Evolutionary conservation across 2,888 invertebrate genomes (phyloP).

Genomic region (Clitarchus hookeri): DNA sequence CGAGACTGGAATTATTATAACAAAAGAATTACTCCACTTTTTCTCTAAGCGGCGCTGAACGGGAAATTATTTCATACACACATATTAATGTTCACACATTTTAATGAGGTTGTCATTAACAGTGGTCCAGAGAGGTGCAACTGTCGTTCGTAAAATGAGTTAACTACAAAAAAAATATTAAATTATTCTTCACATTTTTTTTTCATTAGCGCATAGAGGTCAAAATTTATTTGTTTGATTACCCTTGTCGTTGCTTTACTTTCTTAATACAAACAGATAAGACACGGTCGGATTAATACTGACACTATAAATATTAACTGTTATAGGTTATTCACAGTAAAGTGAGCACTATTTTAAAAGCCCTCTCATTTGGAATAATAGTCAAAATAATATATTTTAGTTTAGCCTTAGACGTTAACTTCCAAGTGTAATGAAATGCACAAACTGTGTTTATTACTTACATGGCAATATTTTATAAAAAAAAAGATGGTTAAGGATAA

Average conservation of each 20-base stretch:
- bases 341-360: too few relatives aligned
- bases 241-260: not conserved
- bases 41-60: not conserved
- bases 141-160: not conserved
- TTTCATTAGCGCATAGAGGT: not conserved
- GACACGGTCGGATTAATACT: too few relatives aligned
- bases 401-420: too few relatives aligned
- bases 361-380: too few relatives aligned
- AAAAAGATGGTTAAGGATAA: too few relatives aligned
- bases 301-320: too few relatives aligned
- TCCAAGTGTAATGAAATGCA: too few relatives aligned
- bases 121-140: not conserved
- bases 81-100: not conserved
- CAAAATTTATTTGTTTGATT: not conserved
- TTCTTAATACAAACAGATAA: not conserved
- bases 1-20: not conserved
- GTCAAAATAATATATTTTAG: too few relatives aligned
- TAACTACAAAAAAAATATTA: not conserved
- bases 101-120: not conserved
- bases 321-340: too few relatives aligned
- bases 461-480: too few relatives aligned
- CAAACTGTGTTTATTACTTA: too few relatives aligned
- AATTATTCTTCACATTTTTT: not conserved
- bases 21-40: not conserved
- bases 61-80: not conserved